Evolutionary conservation across 2,888 invertebrate genomes (phyloP).

Genomic region (Abscondita cerata): DNA sequence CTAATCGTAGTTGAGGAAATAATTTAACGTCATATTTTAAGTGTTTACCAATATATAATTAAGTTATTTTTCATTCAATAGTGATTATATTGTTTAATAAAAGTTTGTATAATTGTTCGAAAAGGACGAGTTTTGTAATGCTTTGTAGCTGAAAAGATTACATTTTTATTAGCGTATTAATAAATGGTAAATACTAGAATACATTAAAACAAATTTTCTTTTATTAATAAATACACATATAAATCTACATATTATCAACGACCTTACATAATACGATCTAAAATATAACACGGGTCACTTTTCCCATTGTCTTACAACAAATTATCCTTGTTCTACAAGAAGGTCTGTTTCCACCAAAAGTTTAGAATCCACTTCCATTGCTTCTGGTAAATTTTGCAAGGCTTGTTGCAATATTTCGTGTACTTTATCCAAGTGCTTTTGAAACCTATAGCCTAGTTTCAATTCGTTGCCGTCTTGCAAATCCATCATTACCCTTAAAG

Average conservation of each 20-base stretch:
- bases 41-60: too few relatives aligned
- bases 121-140: not conserved
- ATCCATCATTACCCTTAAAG: constrained; percentile 96
- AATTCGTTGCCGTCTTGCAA: constrained; percentile 90
- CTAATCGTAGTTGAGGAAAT: constrained; percentile 47
- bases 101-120: not conserved
- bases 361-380: constrained; percentile 81
- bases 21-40: constrained; percentile 23
- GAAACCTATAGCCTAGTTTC: constrained; percentile 89
- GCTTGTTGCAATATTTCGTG: constrained; percentile 88
- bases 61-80: not conserved
- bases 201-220: too few relatives aligned
- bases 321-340: constrained; percentile 72
- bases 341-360: constrained; percentile 79
- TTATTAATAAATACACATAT: too few relatives aligned
- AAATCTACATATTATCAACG: constrained; percentile 81
- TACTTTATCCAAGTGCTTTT: constrained; percentile 91
- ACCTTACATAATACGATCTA: constrained; percentile 92
- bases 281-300: constrained; percentile 77
- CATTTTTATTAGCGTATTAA: not conserved
- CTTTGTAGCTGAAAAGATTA: too few relatives aligned
- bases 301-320: constrained; percentile 64
- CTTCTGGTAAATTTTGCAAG: constrained; percentile 82
- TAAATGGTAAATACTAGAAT: too few relatives aligned
- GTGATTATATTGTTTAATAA: not conserved